These are phyloP conservation scores for Polyploca ridens DNA, from an alignment of 2,888 invertebrate genomes.

Conservation along the genomic window DNA sequence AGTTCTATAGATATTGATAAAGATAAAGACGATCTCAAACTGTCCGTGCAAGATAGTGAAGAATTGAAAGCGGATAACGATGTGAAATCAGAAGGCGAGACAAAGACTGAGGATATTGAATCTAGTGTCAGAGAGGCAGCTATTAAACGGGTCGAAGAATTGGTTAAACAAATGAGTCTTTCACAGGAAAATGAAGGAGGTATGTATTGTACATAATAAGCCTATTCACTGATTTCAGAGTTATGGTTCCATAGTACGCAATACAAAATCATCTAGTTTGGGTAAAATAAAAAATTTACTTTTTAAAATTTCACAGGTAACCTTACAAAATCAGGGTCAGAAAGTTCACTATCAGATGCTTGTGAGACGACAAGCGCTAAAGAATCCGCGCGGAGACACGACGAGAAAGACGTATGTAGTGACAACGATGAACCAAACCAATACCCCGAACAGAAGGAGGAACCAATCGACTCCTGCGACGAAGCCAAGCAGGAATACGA, in stretches of 20 bases:
- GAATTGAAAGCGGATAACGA: constrained; percentile 48
- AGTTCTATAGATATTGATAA: constrained; percentile 65
- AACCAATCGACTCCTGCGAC: constrained; percentile 64
- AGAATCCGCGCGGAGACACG: constrained; percentile 88
- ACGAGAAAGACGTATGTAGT: constrained; percentile 89
- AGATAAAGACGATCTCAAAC: constrained; percentile 49
- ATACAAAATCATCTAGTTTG: too few species aligned
- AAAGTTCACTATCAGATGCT: constrained; percentile 93
- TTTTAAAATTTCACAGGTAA: constrained; percentile 36
- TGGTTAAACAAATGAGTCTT: constrained; percentile 93
- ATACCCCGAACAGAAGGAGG: constrained; percentile 43
- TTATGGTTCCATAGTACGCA: too few species aligned
- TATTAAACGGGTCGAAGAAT: constrained; percentile 85
- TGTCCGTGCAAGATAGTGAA: constrained; percentile 59
- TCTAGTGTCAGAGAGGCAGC: constrained; percentile 71
- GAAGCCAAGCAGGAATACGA: constrained; percentile 66
- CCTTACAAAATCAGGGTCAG: constrained; percentile 93
- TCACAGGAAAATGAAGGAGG: constrained; percentile 88
- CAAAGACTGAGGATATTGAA: constrained; percentile 58
- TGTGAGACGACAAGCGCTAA: constrained; percentile 87
- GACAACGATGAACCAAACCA: constrained; percentile 83
- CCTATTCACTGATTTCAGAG: too few species aligned
- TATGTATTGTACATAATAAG: constrained; percentile 37
- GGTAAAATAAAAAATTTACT: too few species aligned
- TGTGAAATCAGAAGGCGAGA: constrained; percentile 44